Base-by-base conservation (phyloP, 2,888 invertebrate genomes). In the Calephelis perditalis region DNA sequence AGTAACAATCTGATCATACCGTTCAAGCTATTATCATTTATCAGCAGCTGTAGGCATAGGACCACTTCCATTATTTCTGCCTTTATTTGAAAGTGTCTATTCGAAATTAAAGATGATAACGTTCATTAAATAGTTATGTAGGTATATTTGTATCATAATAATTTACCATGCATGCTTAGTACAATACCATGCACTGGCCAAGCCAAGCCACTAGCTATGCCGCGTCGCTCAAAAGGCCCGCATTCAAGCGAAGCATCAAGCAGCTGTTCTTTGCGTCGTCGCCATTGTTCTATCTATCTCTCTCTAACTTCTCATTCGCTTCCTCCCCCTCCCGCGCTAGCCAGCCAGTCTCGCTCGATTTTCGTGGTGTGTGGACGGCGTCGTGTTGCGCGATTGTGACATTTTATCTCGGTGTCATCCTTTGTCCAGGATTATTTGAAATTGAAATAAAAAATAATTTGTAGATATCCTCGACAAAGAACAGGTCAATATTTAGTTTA, bases 291-390 rank as follows among this genome's bases (percentile, higher is more conserved):
- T 78, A 77, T 73, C 76, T 71, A 61, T 86, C 84, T 85, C 74
- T 68, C 73, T 70, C 75, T 71, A 67, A 67, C 70, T 71, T 49
- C 15, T 49, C 49, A 49, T 49, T 66, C 67, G 65, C 66, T 71
- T 72, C 72, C 73, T 72, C 70, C 73, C 70, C 71, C 76, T 73
- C 67, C 71, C 67, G 65, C 68, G 61, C 65, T 44, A 49, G 62
- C 68, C 65, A 69, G 74, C 80, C 87, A 90, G 90, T 91, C 84
- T 85, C 88, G 89, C 81, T 90, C 87, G 86, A 86, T 87, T 82
- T 75, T 75, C 73, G 79, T 79, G 73, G 75, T 66, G 84, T 71
- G 80, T 66, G 81, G 87, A 81, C 82, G 87, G 64, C 64, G 59
- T 69, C 58, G 69, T 66, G 71, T 69, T 65, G 67, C 70, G 71